Evolutionary conservation across 2,113 vertebrate species (phyloP).

Genomic region (Parotia lawesii): DNA sequence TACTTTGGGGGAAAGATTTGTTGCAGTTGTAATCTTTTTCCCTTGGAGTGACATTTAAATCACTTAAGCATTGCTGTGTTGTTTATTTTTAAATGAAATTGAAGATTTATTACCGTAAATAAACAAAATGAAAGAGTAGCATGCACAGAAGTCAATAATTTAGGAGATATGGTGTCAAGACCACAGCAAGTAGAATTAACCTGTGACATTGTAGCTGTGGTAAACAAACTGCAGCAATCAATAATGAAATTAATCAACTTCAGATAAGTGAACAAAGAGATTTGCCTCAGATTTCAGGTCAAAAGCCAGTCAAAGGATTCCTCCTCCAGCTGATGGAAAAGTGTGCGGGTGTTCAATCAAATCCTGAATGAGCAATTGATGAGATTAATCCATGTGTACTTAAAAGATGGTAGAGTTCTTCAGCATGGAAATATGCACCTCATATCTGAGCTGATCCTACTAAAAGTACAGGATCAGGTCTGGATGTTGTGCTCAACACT

Average conservation of each 20-base stretch:
- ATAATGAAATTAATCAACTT: constrained; percentile 50
- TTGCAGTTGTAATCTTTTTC: background rate
- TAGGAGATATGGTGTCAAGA: background rate
- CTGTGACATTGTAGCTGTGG: background rate
- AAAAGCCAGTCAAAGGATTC: background rate
- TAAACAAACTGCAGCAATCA: constrained; percentile 27
- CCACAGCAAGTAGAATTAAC: constrained; percentile 17
- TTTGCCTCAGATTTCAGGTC: background rate
- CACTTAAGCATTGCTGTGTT: background rate
- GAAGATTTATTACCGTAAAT: constrained; percentile 30
- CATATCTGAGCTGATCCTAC: background rate
- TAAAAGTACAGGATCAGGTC: background rate
- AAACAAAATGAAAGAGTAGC: background rate
- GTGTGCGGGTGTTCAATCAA: background rate
- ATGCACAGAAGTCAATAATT: constrained; percentile 8
- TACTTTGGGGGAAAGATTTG: background rate
- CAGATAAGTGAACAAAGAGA: constrained; percentile 18
- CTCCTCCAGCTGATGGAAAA: background rate
- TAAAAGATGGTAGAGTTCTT: background rate
- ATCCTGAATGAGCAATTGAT: background rate
- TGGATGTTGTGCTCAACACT: background rate
- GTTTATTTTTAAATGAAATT: background rate
- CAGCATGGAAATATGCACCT: background rate
- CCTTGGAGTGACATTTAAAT: background rate
- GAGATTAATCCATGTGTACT: background rate